phyloP scores from a whole-genome alignment of 2,888 invertebrate genomes.

The Hylaea fasciaria region DNA sequence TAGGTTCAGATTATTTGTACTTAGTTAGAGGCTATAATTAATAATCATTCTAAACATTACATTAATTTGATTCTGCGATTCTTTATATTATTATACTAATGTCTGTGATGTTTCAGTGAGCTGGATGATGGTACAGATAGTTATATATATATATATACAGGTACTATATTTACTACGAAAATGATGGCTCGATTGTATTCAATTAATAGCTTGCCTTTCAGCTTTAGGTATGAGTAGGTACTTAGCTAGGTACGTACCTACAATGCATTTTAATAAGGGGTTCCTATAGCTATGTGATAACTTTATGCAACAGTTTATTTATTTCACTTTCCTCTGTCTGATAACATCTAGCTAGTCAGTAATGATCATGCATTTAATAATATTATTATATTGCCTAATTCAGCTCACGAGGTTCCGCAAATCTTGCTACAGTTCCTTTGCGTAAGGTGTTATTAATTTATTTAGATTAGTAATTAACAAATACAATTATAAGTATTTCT shows the following conservation, averaged over 20 bases:
- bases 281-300: too few species aligned
- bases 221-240: neutral
- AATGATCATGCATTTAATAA: slow-evolving; percentile 15
- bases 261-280: neutral
- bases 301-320: slow-evolving; percentile 6
- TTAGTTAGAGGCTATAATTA: slow-evolving; percentile 25
- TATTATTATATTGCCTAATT: slow-evolving; percentile 19
- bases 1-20: neutral
- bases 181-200: slow-evolving; percentile 11
- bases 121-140: too few species aligned
- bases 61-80: too few species aligned
- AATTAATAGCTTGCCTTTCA: slow-evolving; percentile 5
- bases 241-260: neutral
- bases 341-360: slow-evolving; percentile 32
- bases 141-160: too few species aligned
- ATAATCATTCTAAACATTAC: slow-evolving; percentile 1
- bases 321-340: slow-evolving; percentile 19
- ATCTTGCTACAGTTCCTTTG: slow-evolving; percentile 19
- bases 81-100: neutral
- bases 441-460: slow-evolving; percentile 55
- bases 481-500: slow-evolving; percentile 35
- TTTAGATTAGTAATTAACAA: slow-evolving; percentile 47
- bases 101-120: slow-evolving; percentile 30
- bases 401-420: slow-evolving; percentile 26
- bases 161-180: too few species aligned